phyloP scores from a whole-genome alignment of 2,888 invertebrate species.

The Drosophila neoperkinsi region DNA sequence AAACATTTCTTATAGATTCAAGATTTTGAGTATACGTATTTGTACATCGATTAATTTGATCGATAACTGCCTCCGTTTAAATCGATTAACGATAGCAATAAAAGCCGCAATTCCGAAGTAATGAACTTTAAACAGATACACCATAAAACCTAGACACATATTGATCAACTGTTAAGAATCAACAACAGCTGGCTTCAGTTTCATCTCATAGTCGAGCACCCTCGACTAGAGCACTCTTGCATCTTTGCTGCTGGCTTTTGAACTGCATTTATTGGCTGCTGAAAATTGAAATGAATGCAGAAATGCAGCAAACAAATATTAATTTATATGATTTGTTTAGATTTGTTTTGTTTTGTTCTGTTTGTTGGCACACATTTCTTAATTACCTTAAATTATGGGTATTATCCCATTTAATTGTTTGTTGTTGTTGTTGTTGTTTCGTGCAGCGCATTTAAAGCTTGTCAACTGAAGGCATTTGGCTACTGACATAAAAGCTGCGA shows the following conservation, averaged over 20 bases:
- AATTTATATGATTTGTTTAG: background rate
- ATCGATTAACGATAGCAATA: no score
- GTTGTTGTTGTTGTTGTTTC: conserved; percentile 11
- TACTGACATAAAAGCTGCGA: conserved; percentile 50
- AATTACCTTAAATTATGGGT: conserved; percentile 22
- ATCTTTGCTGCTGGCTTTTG: background rate
- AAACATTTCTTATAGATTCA: no score
- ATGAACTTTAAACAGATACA: no score
- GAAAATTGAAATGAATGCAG: conserved; percentile 35
- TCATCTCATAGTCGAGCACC: background rate
- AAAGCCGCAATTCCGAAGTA: no score
- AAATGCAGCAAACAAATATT: conserved; percentile 13
- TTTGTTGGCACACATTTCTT: conserved; percentile 10
- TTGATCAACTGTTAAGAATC: background rate
- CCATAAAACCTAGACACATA: background rate
- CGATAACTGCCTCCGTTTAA: no score
- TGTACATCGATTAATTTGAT: no score
- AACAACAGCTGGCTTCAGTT: background rate
- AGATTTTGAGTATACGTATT: no score
- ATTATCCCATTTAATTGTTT: conserved; percentile 14
- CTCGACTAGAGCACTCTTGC: background rate
- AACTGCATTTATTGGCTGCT: conserved; percentile 2
- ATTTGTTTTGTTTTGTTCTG: background rate
- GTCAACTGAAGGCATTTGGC: conserved; percentile 22
- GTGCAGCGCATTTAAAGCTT: conserved; percentile 36